Conservation (phyloP, 2,888 invertebrate species). For the Lamellibrachia satsuma region DNA sequence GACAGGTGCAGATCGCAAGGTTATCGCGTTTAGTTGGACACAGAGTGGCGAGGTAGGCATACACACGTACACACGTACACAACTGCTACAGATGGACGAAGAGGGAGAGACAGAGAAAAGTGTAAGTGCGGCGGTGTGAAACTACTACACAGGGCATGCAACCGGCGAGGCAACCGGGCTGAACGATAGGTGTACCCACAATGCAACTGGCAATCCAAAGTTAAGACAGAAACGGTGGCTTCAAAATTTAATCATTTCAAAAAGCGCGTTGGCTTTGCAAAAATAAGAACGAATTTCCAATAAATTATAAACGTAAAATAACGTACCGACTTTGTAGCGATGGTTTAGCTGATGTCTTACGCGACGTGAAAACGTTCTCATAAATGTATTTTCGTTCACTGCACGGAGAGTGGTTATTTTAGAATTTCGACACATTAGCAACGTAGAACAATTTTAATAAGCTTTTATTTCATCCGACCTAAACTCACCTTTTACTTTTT, state of each 20-base stretch:
- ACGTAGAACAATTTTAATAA: conserved; percentile 17
- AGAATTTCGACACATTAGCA: neutral
- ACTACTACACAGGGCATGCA: neutral
- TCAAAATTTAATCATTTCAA: neutral
- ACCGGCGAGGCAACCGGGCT: neutral
- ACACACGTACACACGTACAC: neutral
- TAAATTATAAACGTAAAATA: neutral
- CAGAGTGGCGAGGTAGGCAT: neutral
- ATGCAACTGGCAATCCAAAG: neutral
- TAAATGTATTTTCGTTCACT: neutral
- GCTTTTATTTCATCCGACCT: conserved; percentile 2
- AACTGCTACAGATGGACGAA: neutral
- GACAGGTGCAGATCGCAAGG: neutral
- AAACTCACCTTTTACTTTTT: conserved; percentile 63
- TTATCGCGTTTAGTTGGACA: neutral
- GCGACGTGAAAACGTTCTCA: neutral
- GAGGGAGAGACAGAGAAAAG: neutral
- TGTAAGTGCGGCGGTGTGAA: neutral
- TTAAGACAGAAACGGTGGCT: conserved; percentile 1
- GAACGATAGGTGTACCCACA: conserved; percentile 4
- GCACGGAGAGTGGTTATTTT: neutral
- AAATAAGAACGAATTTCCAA: neutral
- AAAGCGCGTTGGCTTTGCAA: neutral
- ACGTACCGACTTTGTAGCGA: neutral
- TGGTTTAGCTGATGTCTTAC: neutral